Conservation (phyloP, 2,888 invertebrate genomes). For the Pheosia tremula region DNA sequence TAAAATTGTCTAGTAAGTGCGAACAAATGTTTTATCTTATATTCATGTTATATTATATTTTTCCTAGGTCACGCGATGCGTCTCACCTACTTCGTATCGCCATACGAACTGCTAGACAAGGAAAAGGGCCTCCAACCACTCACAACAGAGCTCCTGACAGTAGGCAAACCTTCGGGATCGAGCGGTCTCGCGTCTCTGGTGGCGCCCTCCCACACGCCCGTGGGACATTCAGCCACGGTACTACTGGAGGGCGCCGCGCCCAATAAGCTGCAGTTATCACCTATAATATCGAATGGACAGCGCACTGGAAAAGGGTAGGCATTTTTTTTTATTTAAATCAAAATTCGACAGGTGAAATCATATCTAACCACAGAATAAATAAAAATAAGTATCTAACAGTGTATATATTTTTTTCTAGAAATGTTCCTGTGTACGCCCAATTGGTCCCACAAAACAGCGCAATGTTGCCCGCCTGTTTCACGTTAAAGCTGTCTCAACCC, state of each 20-base stretch:
- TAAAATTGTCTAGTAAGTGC: not conserved
- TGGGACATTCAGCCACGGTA: constrained; percentile 95
- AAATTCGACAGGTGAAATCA: no score
- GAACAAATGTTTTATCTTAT: no score
- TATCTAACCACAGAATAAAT: not conserved
- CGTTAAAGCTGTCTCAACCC: constrained; percentile 89
- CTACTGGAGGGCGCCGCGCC: constrained; percentile 94
- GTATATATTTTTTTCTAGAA: constrained; percentile 39
- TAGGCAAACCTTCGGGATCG: constrained; percentile 67
- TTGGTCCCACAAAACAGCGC: constrained; percentile 94
- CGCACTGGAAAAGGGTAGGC: constrained; percentile 89
- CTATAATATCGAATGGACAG: constrained; percentile 88
- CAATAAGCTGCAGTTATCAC: constrained; percentile 91
- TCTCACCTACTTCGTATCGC: constrained; percentile 96
- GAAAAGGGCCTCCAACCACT: constrained; percentile 90
- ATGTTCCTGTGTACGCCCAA: constrained; percentile 90
- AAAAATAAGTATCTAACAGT: no score
- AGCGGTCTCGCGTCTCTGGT: constrained; percentile 71
- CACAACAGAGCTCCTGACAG: constrained; percentile 88
- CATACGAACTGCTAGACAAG: constrained; percentile 94
- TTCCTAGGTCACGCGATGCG: constrained; percentile 94
- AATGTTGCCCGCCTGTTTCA: constrained; percentile 95
- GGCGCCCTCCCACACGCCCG: constrained; percentile 81
- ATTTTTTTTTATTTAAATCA: not conserved
- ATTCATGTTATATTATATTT: no score